Conservation (phyloP, 1,140 invertebrate genomes). For the Grapholita molesta region DNA sequence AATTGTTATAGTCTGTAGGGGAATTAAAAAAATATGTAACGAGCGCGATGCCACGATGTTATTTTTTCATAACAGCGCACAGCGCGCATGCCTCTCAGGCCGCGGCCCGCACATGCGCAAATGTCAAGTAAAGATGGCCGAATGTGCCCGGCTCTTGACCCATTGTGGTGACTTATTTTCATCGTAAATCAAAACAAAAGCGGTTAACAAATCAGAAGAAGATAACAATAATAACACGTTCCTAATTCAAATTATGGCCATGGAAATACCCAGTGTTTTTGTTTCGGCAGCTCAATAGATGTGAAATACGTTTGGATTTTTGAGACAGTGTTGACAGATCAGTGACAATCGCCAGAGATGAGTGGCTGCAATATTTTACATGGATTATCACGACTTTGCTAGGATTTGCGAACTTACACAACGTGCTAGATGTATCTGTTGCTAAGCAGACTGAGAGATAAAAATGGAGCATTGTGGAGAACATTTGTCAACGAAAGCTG, state of each 20-base stretch:
- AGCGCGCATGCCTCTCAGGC: constrained; percentile 48
- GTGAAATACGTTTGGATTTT: constrained; percentile 3
- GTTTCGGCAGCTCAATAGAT: too few species aligned
- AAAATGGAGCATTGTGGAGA: not conserved
- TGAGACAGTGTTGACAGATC: constrained; percentile 52
- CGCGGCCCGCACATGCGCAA: constrained; percentile 42
- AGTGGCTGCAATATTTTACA: constrained; percentile 39
- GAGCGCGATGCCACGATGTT: not conserved
- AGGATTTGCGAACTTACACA: not conserved
- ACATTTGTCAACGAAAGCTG: not conserved
- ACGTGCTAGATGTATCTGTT: not conserved
- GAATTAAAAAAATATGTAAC: not conserved
- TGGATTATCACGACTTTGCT: constrained; percentile 23
- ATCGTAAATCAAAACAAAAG: constrained; percentile 33
- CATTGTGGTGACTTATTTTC: constrained; percentile 44
- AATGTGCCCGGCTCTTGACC: constrained; percentile 29
- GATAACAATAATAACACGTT: not conserved
- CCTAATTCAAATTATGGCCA: not conserved
- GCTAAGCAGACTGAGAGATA: not conserved
- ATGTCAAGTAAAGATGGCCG: constrained; percentile 49
- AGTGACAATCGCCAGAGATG: constrained; percentile 46
- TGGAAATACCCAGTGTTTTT: not conserved
- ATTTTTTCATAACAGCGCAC: constrained; percentile 27
- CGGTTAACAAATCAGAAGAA: not conserved
- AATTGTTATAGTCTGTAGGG: too few species aligned